phyloP scores from a whole-genome alignment of 2,888 invertebrate genomes.

The Drosophila affinis region DNA sequence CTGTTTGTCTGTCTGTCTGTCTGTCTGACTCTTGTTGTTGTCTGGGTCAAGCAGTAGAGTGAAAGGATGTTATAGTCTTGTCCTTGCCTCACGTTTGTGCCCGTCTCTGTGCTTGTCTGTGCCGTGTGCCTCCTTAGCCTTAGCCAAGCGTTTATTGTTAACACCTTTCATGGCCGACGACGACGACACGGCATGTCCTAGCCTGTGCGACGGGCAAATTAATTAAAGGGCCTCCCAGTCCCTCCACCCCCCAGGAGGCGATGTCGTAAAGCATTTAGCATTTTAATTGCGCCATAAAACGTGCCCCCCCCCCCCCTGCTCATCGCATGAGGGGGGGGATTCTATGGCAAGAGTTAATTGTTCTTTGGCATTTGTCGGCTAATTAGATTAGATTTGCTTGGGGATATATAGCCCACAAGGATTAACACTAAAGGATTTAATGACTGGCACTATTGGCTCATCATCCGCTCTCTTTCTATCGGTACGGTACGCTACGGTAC shows the following conservation, averaged over 20 bases:
- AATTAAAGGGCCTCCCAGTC: slow-evolving; percentile 57
- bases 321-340: background rate
- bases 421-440: slow-evolving; percentile 30
- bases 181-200: slow-evolving; percentile 30
- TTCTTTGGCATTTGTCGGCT: slow-evolving; percentile 60
- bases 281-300: slow-evolving; percentile 73
- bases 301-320: slow-evolving; percentile 4
- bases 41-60: slow-evolving; percentile 69
- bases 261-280: slow-evolving; percentile 73
- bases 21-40: slow-evolving; percentile 41
- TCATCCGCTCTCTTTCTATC: background rate
- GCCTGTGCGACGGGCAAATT: slow-evolving; percentile 56
- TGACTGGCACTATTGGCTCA: slow-evolving; percentile 8
- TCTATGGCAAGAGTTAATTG: slow-evolving; percentile 28
- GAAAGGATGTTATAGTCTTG: slow-evolving; percentile 35
- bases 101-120: slow-evolving; percentile 25
- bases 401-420: slow-evolving; percentile 40
- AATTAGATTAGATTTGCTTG: slow-evolving; percentile 67
- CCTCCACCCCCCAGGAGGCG: slow-evolving; percentile 39
- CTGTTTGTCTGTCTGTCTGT: slow-evolving; percentile 6
- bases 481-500: background rate
- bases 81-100: slow-evolving; percentile 47
- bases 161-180: slow-evolving; percentile 72
- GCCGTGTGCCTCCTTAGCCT: slow-evolving; percentile 14
- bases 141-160: slow-evolving; percentile 53